Evolutionary conservation across 2,113 vertebrate genomes (phyloP), one percentile per base, ranked within the genome.

Genomic region (Scartelaos histophorus): DNA sequence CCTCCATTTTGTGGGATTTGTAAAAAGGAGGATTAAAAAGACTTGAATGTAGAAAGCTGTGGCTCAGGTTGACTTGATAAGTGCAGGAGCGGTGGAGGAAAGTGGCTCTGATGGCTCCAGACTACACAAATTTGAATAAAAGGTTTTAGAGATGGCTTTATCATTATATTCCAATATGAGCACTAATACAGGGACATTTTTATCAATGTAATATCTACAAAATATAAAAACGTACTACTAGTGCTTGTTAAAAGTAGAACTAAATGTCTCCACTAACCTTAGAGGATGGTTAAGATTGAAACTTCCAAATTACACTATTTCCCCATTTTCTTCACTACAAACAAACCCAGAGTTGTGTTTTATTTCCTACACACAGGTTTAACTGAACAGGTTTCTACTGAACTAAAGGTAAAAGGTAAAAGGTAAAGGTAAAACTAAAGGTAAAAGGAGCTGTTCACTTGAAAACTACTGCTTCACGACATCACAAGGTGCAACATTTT

Each of bases 21-120:
- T 1, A 9, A 7, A 29, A 70, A 62, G 0, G 15, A 2, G 17
- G 17, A 64, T 38, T 64, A 38, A 64, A 64, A 38, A 17, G 45
- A 24, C 29, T 35, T 12, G 35, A 7, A 16, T 16, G 12, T 34
- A 10, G 38, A 75, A 84, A 62, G 56, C 17, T 47, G 25, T 47
- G 1, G 60, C 10, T n/a, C 13, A n/a, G 4, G 67, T 74, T 68
- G 38, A 58, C 57, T 73, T 70, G 69, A 70, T 62, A 73, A 57
- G 24, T 67, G 57, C 29, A 25, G 22, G 53, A 13, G 56, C 19
- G 57, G 2, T 45, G 51, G 3, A 19, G 19, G 16, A 56, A 73
- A 76, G 19, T 78, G 66, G 38, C 61, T 2, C 54, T 75, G 38
- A 82, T 73, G 56, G 77, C 34, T 21, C 38, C n/a, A 71, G 66